A percentile compares a stretch with the other conserved stretches of the same genome.
phyloP scores from a whole-genome alignment of 2,113 vertebrate genomes.

The Phyllostomus hastatus region DNA sequence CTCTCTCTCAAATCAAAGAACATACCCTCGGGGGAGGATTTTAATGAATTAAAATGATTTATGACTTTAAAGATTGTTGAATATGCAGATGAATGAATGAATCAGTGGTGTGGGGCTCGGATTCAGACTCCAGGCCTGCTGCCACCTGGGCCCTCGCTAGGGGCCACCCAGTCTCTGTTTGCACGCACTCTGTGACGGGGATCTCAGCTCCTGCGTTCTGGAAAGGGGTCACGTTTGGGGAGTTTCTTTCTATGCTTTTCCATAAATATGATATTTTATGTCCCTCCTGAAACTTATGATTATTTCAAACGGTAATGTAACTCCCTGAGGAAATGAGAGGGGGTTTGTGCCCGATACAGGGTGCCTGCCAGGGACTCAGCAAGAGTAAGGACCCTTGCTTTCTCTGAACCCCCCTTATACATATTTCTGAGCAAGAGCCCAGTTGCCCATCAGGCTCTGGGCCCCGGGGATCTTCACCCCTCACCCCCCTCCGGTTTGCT shows the following conservation, averaged over 20 bases:
- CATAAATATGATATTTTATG: background rate
- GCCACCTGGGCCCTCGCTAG: background rate
- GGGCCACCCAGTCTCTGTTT: background rate
- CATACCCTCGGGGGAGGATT: too few relatives aligned
- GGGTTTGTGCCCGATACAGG: background rate
- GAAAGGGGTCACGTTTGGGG: background rate
- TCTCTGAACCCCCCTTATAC: background rate
- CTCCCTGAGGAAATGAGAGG: background rate
- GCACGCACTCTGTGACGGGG: background rate
- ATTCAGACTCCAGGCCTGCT: background rate
- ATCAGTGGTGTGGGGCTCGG: background rate
- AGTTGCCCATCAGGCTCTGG: background rate
- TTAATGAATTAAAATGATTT: too few relatives aligned
- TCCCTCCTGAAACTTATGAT: background rate
- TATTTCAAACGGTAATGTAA: background rate
- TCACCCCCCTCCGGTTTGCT: background rate
- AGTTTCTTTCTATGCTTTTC: background rate
- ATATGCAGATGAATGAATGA: background rate
- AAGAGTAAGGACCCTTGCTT: background rate
- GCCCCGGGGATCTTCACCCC: background rate
- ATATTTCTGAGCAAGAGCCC: background rate
- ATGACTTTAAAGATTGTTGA: too few relatives aligned
- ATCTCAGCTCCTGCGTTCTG: background rate
- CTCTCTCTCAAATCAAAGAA: too few relatives aligned
- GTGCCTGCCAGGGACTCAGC: background rate